Evolutionary conservation across 1,140 invertebrate species (phyloP).

Genomic region (Drosophila azteca): DNA sequence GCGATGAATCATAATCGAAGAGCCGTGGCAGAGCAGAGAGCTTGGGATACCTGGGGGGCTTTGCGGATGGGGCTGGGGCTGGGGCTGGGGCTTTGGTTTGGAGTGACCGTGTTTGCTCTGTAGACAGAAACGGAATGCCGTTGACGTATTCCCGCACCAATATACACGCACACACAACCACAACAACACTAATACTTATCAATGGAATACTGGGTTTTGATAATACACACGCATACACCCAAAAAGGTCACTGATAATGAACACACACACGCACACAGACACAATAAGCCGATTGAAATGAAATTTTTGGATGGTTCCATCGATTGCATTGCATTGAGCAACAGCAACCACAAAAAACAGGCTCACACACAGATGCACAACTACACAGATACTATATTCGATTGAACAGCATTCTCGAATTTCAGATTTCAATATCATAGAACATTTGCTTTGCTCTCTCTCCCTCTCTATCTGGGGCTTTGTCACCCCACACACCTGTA

Average conservation of each 20-base stretch:
- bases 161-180: not conserved
- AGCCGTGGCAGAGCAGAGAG: too few species aligned
- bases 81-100: not conserved
- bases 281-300: constrained; percentile 6
- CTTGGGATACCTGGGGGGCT: constrained; percentile 38
- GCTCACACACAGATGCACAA: constrained; percentile 7
- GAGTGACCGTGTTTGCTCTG: constrained; percentile 49
- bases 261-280: constrained; percentile 5
- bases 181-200: constrained; percentile 57
- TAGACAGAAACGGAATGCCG: constrained; percentile 60
- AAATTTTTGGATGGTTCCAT: constrained; percentile 11
- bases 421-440: constrained; percentile 53
- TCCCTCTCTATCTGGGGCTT: not conserved
- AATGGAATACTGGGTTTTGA: constrained; percentile 59
- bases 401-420: constrained; percentile 25
- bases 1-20: constrained; percentile 61
- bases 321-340: constrained; percentile 37
- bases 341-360: constrained; percentile 23
- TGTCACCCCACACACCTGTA: constrained; percentile 62
- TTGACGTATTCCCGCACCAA: constrained; percentile 29
- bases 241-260: constrained; percentile 46
- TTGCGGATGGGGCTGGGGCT: not conserved
- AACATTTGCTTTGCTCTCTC: constrained; percentile 13
- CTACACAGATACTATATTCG: constrained; percentile 7
- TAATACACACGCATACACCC: constrained; percentile 32